Percentiles rank a stretch among this genome's conserved stretches.
These are phyloP conservation scores for Aphelenchoides besseyi DNA, from an alignment of 1,140 invertebrate genomes.

Conservation along the genomic window DNA sequence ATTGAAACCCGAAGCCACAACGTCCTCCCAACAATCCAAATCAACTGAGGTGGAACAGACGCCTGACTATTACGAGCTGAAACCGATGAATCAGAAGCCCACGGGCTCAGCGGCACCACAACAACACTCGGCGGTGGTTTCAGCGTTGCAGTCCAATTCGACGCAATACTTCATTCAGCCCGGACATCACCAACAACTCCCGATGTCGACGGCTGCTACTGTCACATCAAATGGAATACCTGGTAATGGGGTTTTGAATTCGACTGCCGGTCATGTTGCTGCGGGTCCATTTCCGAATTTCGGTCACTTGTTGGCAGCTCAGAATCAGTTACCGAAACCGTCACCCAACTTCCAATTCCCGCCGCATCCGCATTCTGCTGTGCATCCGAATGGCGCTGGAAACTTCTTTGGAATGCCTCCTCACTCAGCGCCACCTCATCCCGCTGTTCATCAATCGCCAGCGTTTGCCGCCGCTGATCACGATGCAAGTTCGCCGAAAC, in stretches of 20 bases:
- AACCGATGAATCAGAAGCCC: background rate
- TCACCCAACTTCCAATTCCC: background rate
- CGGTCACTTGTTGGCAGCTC: background rate
- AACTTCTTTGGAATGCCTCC: background rate
- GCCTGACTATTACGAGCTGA: background rate
- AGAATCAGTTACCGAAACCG: background rate
- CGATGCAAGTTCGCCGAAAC: slow-evolving; percentile 2
- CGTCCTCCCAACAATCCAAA: background rate
- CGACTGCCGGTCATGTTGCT: background rate
- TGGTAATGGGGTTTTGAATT: background rate
- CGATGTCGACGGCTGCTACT: background rate
- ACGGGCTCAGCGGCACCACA: background rate
- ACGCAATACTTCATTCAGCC: background rate
- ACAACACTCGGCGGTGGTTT: background rate
- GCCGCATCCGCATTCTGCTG: background rate
- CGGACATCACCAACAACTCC: background rate
- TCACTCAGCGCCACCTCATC: background rate
- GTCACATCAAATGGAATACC: background rate
- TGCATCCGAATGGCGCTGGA: background rate
- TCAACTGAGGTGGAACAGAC: too few relatives aligned
- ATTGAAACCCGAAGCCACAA: background rate
- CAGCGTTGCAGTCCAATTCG: background rate
- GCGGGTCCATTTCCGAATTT: background rate
- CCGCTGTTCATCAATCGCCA: background rate
- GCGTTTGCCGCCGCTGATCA: background rate